Percentiles rank a stretch among this genome's conserved stretches.
These are phyloP conservation scores for Gonatopus flavifemur DNA, from an alignment of 1,140 invertebrate species.

Conservation along the genomic window DNA sequence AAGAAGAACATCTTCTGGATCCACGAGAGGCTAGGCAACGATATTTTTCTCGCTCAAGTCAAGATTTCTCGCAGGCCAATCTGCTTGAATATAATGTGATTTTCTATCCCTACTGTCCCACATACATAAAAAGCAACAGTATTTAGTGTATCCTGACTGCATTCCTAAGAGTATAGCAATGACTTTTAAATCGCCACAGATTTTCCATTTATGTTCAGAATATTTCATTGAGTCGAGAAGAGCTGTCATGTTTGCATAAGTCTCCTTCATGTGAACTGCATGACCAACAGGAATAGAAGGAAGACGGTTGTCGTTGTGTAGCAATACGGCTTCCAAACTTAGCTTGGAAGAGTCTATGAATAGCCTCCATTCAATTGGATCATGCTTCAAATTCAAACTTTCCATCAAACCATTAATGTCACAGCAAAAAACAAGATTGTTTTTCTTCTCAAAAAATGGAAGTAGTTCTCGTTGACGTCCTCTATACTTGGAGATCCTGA, in stretches of 20 bases:
- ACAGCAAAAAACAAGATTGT: too few relatives aligned
- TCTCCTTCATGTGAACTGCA: not conserved
- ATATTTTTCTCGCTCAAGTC: not conserved
- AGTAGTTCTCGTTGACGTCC: too few relatives aligned
- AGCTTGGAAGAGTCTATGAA: not conserved
- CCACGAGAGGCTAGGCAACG: conserved; percentile 19
- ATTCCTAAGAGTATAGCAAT: not conserved
- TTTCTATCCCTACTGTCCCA: conserved; percentile 40
- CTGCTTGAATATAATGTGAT: conserved; percentile 11
- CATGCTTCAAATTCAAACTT: too few relatives aligned
- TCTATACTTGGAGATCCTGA: too few relatives aligned
- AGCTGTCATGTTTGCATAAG: not conserved
- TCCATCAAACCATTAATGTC: too few relatives aligned
- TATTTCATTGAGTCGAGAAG: not conserved
- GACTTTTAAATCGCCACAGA: not conserved
- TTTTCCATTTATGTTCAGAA: not conserved
- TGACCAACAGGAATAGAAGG: not conserved
- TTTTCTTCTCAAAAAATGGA: too few relatives aligned
- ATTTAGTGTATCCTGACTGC: not conserved
- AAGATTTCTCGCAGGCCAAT: not conserved
- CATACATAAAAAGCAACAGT: conserved; percentile 40
- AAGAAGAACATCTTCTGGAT: conserved; percentile 29
- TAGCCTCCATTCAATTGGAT: not conserved
- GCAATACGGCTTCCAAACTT: not conserved
- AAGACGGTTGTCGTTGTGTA: not conserved